These are phyloP conservation scores for Papilio aristodemus DNA, from an alignment of 1,140 invertebrate genomes.

Conservation along the genomic window DNA sequence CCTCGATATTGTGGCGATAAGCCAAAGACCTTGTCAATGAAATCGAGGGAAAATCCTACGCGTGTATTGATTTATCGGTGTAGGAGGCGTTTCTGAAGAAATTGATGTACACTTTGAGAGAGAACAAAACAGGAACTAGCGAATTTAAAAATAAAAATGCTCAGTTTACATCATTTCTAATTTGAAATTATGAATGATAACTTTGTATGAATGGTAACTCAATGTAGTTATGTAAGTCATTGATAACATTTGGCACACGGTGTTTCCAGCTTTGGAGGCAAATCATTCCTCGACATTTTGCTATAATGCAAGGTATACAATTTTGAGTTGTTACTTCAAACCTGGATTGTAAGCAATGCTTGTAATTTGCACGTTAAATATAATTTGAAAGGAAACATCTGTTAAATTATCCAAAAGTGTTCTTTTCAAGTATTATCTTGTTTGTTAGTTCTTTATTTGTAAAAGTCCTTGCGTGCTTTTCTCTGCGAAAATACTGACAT, in stretches of 20 bases:
- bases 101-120: background rate
- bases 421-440: background rate
- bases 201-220: too few species aligned
- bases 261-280: background rate
- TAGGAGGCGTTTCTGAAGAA: conserved; percentile 2
- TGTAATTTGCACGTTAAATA: background rate
- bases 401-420: background rate
- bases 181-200: background rate
- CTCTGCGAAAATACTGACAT: background rate
- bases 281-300: background rate
- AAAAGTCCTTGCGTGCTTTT: background rate
- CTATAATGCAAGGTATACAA: background rate
- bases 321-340: background rate
- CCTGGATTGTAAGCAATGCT: background rate
- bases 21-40: conserved; percentile 24
- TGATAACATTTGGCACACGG: background rate
- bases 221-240: too few species aligned
- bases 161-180: background rate
- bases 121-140: background rate
- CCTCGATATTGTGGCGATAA: conserved; percentile 8
- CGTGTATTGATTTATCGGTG: conserved; percentile 23
- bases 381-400: background rate
- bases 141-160: background rate
- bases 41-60: conserved; percentile 16
- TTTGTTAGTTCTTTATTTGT: too few species aligned